phyloP scores from a whole-genome alignment of 2,113 vertebrate genomes.

The Catharus minimus region DNA sequence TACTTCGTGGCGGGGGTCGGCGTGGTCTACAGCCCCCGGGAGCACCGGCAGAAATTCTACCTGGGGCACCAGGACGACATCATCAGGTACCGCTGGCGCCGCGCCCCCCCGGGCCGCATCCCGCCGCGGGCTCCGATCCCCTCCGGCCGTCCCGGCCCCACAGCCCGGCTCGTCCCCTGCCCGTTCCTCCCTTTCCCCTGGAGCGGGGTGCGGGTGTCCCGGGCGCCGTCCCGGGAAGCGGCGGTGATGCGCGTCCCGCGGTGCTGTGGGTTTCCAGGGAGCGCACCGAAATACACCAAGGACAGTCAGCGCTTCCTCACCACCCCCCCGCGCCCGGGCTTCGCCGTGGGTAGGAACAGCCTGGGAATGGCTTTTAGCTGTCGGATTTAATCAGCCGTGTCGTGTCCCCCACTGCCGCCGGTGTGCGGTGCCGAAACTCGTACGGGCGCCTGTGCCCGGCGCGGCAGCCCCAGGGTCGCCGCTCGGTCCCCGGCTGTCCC shows the following conservation, averaged over 20 bases:
- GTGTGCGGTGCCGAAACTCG: background rate
- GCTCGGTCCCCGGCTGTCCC: background rate
- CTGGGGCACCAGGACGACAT: slow-evolving; percentile 98
- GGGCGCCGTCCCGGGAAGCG: background rate
- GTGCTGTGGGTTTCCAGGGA: background rate
- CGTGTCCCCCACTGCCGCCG: background rate
- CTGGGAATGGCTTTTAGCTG: background rate
- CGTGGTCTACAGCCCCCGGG: slow-evolving; percentile 96
- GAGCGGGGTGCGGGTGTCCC: background rate
- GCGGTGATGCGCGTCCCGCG: background rate
- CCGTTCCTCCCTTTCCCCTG: background rate
- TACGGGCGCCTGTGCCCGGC: background rate
- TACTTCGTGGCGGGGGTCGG: slow-evolving; percentile 97
- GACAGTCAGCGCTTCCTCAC: background rate
- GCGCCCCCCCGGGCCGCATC: background rate
- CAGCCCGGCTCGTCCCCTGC: background rate
- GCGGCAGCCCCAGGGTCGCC: background rate
- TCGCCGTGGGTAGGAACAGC: background rate
- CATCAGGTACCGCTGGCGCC: slow-evolving; percentile 88
- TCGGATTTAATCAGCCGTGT: background rate
- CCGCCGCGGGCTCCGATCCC: background rate
- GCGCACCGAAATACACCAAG: background rate
- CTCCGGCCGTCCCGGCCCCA: background rate
- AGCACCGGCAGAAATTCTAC: slow-evolving; percentile 99
- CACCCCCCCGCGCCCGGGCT: background rate